These are phyloP conservation scores for Hesperia comma DNA, from an alignment of 2,888 invertebrate species.

Conservation along the genomic window DNA sequence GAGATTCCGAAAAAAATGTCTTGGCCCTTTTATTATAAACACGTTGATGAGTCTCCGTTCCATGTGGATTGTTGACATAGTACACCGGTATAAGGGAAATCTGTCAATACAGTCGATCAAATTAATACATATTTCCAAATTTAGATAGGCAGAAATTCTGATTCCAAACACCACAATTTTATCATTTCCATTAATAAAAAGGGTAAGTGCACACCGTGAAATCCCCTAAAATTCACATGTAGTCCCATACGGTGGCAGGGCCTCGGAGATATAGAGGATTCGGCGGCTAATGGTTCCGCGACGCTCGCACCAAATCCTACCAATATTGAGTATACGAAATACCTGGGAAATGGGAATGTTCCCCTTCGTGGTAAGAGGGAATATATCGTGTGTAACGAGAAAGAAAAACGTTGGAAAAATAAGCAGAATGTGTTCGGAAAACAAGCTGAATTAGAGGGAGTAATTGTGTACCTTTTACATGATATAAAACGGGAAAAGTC, in stretches of 20 bases:
- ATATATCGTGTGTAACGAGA: conserved; percentile 50
- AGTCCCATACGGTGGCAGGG: conserved; percentile 65
- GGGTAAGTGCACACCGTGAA: conserved; percentile 49
- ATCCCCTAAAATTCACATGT: conserved; percentile 71
- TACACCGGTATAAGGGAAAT: no score
- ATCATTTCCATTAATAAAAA: conserved; percentile 14
- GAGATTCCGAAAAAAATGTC: no score
- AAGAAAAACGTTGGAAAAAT: conserved; percentile 45
- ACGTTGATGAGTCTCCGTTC: no score
- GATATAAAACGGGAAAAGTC: not conserved
- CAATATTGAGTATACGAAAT: conserved; percentile 79
- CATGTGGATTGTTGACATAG: no score
- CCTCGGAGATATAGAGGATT: conserved; percentile 66
- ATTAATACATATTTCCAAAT: no score
- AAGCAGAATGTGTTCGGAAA: conserved; percentile 27
- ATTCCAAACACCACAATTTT: conserved; percentile 1
- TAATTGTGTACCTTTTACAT: conserved; percentile 16
- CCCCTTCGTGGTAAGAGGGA: conserved; percentile 38
- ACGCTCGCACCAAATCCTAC: conserved; percentile 72
- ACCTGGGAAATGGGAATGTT: conserved; percentile 77
- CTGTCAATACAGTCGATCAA: no score
- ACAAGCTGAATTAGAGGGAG: conserved; percentile 9
- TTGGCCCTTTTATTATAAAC: no score
- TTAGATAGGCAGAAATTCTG: not conserved
- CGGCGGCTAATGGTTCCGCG: conserved; percentile 71